These are phyloP conservation scores for Eutolmus rufibarbis DNA, from an alignment of 2,888 invertebrate genomes.

Conservation along the genomic window DNA sequence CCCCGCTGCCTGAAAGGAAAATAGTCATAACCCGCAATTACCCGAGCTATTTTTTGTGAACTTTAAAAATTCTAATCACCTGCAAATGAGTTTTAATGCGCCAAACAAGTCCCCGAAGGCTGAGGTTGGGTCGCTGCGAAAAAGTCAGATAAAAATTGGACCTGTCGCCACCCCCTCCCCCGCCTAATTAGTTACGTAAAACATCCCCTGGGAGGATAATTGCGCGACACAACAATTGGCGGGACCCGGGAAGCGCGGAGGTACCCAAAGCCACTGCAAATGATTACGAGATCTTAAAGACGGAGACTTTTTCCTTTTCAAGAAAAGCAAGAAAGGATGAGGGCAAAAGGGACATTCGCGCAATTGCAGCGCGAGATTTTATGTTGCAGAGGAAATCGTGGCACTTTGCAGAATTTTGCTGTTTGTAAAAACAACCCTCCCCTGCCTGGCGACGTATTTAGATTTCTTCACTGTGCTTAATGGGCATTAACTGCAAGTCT, in stretches of 20 bases:
- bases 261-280: not conserved
- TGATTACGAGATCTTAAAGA: not conserved
- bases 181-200: constrained; percentile 17
- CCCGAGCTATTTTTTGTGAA: not conserved
- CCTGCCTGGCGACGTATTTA: not conserved
- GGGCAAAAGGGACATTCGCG: not conserved
- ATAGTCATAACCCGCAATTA: constrained; percentile 10
- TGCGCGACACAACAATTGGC: not conserved
- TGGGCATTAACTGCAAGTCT: not conserved
- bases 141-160: not conserved
- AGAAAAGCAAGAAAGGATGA: not conserved
- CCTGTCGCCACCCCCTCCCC: not conserved
- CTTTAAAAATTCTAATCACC: constrained; percentile 33
- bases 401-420: not conserved
- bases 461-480: not conserved
- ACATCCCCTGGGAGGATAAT: not conserved
- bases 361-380: not conserved
- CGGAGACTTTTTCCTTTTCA: not conserved
- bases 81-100: constrained; percentile 11
- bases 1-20: not conserved
- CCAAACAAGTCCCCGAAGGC: not conserved
- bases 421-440: not conserved
- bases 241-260: not conserved
- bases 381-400: not conserved
- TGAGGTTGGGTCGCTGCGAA: not conserved